Evolutionary conservation across 2,888 invertebrate genomes (phyloP).

Genomic region (Clepsis dumicolana): DNA sequence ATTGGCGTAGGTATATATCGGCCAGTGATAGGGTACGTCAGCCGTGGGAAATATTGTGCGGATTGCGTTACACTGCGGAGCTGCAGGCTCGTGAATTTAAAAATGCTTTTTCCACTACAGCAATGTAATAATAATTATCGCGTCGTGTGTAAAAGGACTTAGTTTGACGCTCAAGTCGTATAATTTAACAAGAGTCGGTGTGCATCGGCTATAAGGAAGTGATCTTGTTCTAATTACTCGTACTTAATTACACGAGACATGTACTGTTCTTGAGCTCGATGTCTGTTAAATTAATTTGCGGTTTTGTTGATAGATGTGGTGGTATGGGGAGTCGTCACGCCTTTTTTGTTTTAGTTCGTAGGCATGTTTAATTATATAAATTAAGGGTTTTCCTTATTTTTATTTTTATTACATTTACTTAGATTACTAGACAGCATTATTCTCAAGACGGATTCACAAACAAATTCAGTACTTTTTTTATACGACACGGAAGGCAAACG

Average conservation of each 20-base stretch:
- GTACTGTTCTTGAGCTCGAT: slow-evolving; percentile 25
- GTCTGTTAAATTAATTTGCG: slow-evolving; percentile 34
- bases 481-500: too few species aligned
- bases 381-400: not conserved
- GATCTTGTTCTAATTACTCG: slow-evolving; percentile 36
- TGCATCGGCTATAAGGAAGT: slow-evolving; percentile 31
- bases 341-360: slow-evolving; percentile 10
- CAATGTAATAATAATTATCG: not conserved
- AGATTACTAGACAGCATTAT: not conserved
- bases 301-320: slow-evolving; percentile 24
- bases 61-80: not conserved
- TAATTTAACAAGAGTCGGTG: not conserved
- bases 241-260: slow-evolving; percentile 37
- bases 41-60: not conserved
- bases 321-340: slow-evolving; percentile 9
- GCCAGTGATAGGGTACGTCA: not conserved
- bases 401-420: not conserved
- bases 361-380: not conserved
- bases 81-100: not conserved
- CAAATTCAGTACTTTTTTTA: too few species aligned
- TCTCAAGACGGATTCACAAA: too few species aligned
- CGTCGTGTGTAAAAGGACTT: not conserved
- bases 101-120: not conserved
- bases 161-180: not conserved
- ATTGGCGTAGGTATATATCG: not conserved